A percentile compares a stretch with the other conserved stretches of the same genome.
Evolutionary conservation across 2,797 vertebrate species (phyloP).

Genomic region (Anguilla marmorata): DNA sequence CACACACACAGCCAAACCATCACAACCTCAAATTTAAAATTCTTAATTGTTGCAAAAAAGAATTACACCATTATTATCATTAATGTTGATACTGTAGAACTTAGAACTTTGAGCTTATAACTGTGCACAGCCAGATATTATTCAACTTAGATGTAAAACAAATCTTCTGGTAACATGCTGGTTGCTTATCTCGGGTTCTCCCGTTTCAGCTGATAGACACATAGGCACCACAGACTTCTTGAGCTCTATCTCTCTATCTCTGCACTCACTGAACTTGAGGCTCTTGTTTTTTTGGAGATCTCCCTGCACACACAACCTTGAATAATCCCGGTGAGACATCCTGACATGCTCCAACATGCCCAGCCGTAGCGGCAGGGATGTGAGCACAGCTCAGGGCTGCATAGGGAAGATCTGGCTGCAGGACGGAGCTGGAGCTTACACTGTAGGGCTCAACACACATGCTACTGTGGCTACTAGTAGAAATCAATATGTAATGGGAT

Average conservation of each 20-base stretch:
- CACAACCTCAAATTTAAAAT: neutral
- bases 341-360: neutral
- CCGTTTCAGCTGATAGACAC: neutral
- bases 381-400: neutral
- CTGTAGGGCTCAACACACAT: neutral
- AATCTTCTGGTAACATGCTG: neutral
- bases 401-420: neutral
- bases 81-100: neutral
- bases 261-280: constrained; percentile 5
- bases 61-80: neutral
- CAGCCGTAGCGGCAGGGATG: neutral
- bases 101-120: neutral
- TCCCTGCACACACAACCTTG: neutral
- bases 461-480: neutral
- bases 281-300: neutral
- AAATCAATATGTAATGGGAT: neutral
- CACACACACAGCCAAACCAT: neutral
- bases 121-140: neutral
- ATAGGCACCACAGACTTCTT: neutral
- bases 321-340: neutral
- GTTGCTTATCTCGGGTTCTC: neutral
- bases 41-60: neutral
- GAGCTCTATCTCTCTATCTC: neutral
- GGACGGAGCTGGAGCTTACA: neutral
- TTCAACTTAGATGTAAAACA: neutral